phyloP scores from a whole-genome alignment of 2,888 invertebrate species.

The Zaprionus lineosus region DNA sequence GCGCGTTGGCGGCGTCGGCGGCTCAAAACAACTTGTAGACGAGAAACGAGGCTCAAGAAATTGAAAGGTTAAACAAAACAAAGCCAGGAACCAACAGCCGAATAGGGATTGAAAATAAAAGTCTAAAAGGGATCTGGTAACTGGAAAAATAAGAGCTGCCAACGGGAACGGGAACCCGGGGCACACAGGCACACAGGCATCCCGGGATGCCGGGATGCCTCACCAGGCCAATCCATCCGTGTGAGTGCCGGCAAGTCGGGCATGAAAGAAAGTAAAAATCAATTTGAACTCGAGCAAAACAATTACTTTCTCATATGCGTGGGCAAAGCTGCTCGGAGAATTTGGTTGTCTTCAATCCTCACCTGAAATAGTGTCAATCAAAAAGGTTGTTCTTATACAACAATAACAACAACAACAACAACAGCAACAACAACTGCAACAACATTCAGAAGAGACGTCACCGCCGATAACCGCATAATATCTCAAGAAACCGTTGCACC shows the following conservation, averaged over 20 bases:
- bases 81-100: slow-evolving; percentile 29
- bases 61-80: slow-evolving; percentile 72
- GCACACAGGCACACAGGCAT: slow-evolving; percentile 12
- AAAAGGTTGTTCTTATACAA: slow-evolving; percentile 57
- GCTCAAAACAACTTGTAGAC: slow-evolving; percentile 64
- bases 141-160: neutral
- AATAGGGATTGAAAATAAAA: slow-evolving; percentile 17
- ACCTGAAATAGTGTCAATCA: slow-evolving; percentile 71
- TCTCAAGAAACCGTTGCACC: slow-evolving; percentile 55
- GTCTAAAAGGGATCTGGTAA: neutral
- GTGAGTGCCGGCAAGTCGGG: slow-evolving; percentile 37
- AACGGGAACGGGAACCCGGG: slow-evolving; percentile 3
- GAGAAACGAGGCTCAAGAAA: slow-evolving; percentile 52
- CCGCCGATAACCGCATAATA: slow-evolving; percentile 26
- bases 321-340: slow-evolving; percentile 33
- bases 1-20: slow-evolving; percentile 41
- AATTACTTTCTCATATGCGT: slow-evolving; percentile 70
- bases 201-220: no score
- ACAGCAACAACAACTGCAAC: slow-evolving; percentile 14
- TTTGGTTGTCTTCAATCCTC: slow-evolving; percentile 67
- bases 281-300: slow-evolving; percentile 74
- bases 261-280: slow-evolving; percentile 72
- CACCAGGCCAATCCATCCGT: no score
- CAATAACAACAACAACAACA: slow-evolving; percentile 1
- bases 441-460: slow-evolving; percentile 19